Evolutionary conservation across 2,113 vertebrate species (phyloP).

Genomic region (Mastomys coucha): DNA sequence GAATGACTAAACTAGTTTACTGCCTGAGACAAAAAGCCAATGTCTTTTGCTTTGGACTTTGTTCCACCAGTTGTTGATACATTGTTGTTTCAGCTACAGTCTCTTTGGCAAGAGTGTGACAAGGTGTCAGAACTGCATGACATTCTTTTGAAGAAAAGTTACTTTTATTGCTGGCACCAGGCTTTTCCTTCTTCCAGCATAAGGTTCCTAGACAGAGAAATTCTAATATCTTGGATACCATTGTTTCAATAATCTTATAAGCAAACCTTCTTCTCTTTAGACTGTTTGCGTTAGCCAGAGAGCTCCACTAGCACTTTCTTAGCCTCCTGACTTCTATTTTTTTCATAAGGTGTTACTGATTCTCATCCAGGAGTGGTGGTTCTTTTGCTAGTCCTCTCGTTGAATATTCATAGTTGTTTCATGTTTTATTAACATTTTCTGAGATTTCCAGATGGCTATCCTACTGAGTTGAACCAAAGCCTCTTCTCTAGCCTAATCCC

Average conservation of each 20-base stretch:
- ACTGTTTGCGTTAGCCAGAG: neutral
- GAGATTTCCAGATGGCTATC: neutral
- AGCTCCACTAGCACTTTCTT: neutral
- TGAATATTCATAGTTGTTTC: neutral
- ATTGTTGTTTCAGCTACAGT: too few relatives aligned
- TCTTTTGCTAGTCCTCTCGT: neutral
- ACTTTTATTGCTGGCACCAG: neutral
- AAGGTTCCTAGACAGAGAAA: neutral
- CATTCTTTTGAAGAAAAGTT: neutral
- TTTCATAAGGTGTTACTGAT: neutral
- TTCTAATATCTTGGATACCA: neutral
- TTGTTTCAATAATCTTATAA: neutral
- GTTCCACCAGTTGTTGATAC: neutral
- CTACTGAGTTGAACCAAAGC: neutral
- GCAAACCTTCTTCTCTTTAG: neutral
- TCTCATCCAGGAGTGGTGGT: neutral
- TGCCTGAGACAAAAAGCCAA: neutral
- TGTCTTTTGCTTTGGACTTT: neutral
- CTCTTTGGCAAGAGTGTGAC: neutral
- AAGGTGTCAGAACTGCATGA: neutral
- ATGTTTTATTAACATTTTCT: conserved; percentile 37
- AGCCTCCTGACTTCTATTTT: neutral
- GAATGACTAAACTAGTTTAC: too few relatives aligned
- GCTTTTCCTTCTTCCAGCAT: neutral
- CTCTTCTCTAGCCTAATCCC: neutral